phyloP scores from a whole-genome alignment of 2,888 invertebrate genomes.

The Latrodectus hesperus region DNA sequence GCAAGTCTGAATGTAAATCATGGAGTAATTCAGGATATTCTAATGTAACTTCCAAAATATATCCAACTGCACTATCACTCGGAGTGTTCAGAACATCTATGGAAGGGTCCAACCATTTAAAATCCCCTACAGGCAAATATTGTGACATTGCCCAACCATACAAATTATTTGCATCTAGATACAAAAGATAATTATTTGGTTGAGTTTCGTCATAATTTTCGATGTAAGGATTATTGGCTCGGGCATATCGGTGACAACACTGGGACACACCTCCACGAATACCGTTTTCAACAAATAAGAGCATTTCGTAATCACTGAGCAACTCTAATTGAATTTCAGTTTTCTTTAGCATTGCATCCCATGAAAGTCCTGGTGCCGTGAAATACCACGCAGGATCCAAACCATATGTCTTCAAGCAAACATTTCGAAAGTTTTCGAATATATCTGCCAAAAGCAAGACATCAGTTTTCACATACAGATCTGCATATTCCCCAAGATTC shows the following conservation, averaged over 20 bases:
- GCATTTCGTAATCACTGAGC: too few species aligned
- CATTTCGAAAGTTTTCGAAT: slow-evolving; percentile 73
- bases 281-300: not conserved
- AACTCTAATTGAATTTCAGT: too few species aligned
- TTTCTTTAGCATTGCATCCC: too few species aligned
- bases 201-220: not conserved
- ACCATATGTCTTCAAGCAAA: slow-evolving; percentile 38
- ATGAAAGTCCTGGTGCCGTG: too few species aligned
- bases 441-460: slow-evolving; percentile 73
- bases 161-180: not conserved
- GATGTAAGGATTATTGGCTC: not conserved
- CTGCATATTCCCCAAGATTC: slow-evolving; percentile 70
- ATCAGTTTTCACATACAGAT: slow-evolving; percentile 71
- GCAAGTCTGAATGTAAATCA: not conserved
- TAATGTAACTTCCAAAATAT: slow-evolving; percentile 3
- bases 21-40: not conserved
- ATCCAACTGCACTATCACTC: not conserved
- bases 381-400: too few species aligned
- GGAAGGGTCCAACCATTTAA: not conserved
- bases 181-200: not conserved
- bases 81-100: not conserved
- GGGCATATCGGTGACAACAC: not conserved
- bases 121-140: not conserved
- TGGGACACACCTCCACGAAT: not conserved
- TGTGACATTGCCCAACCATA: slow-evolving; percentile 22